phyloP scores from a whole-genome alignment of 2,113 vertebrate species.

The Antechinus flavipes region DNA sequence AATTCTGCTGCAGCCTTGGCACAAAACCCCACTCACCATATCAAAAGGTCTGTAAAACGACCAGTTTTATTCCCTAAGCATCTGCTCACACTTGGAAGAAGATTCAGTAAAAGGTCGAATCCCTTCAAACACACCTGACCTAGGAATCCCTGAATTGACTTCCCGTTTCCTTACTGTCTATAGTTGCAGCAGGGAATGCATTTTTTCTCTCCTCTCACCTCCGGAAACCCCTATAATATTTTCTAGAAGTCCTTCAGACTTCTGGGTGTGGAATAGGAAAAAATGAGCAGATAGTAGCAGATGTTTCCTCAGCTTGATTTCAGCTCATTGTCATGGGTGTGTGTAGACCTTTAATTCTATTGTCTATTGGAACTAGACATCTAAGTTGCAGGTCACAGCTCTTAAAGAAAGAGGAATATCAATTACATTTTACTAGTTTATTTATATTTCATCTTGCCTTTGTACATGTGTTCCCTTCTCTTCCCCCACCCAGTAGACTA shows the following conservation, averaged over 20 bases:
- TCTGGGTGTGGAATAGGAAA: neutral
- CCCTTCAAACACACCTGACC: neutral
- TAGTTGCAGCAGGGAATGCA: neutral
- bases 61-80: neutral
- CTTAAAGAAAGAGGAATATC: neutral
- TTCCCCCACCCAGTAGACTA: neutral
- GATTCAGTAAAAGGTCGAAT: neutral
- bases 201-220: neutral
- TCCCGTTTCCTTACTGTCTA: neutral
- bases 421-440: neutral
- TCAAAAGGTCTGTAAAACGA: neutral
- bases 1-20: neutral
- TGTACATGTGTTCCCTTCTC: neutral
- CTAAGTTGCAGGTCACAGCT: neutral
- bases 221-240: neutral
- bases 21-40: neutral
- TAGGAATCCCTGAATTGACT: neutral
- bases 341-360: neutral
- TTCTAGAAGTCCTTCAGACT: neutral
- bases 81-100: neutral
- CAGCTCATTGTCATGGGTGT: neutral
- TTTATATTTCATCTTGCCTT: neutral
- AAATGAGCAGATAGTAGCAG: neutral
- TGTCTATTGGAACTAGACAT: neutral
- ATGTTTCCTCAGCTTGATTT: neutral